These are phyloP conservation scores for Thymelicus lineola DNA, from an alignment of 2,888 invertebrate genomes.

Conservation along the genomic window DNA sequence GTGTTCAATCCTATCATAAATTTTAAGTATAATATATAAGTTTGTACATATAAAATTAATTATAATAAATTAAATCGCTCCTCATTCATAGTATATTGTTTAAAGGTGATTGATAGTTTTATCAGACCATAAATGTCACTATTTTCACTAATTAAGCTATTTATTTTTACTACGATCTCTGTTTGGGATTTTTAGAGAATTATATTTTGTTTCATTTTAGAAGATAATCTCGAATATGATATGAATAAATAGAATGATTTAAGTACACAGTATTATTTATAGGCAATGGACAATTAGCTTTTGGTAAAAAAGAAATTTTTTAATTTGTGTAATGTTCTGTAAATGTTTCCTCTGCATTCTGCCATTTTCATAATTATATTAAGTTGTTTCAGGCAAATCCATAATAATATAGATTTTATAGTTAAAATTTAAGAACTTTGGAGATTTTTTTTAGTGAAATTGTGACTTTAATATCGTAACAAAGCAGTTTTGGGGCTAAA, in stretches of 20 bases:
- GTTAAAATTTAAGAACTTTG: not conserved
- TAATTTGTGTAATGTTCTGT: constrained; percentile 19
- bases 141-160: constrained; percentile 39
- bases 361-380: not conserved
- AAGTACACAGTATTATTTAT: constrained; percentile 64
- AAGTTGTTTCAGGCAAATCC: not conserved
- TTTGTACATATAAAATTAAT: constrained; percentile 44
- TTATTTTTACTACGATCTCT: constrained; percentile 43
- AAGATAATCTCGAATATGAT: constrained; percentile 36
- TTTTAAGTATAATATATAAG: constrained; percentile 13
- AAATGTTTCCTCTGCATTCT: not conserved
- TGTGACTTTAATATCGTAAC: not conserved
- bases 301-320: not conserved
- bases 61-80: constrained; percentile 41
- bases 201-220: constrained; percentile 19
- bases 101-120: constrained; percentile 21
- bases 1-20: constrained; percentile 6
- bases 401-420: too few relatives aligned
- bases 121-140: constrained; percentile 18
- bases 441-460: not conserved
- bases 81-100: constrained; percentile 45
- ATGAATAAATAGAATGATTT: constrained; percentile 35
- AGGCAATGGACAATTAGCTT: constrained; percentile 23
- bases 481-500: too few relatives aligned
- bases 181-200: constrained; percentile 18